Percentiles rank a stretch among this genome's conserved stretches.
These are phyloP conservation scores for Orchestia grillus DNA, from an alignment of 1,140 invertebrate species.

Conservation along the genomic window DNA sequence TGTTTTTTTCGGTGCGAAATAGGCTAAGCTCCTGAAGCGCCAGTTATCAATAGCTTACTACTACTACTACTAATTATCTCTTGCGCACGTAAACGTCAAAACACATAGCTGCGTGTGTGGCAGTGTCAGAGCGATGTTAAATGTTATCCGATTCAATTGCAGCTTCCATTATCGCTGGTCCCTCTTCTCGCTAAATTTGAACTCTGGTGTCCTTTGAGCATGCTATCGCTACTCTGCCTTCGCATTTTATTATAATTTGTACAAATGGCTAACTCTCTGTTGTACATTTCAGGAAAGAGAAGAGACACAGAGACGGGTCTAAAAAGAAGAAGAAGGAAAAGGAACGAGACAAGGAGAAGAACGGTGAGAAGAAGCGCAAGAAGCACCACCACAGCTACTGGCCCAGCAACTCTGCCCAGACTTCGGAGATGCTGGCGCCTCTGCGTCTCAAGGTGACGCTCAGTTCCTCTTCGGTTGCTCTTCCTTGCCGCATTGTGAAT, in stretches of 20 bases:
- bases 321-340: slow-evolving; percentile 68
- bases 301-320: slow-evolving; percentile 66
- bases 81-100: too few relatives aligned
- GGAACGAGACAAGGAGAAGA: slow-evolving; percentile 64
- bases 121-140: too few relatives aligned
- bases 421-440: slow-evolving; percentile 66
- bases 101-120: too few relatives aligned
- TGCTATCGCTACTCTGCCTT: neutral
- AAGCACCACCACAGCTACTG: slow-evolving; percentile 66
- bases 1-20: too few relatives aligned
- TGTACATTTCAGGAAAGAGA: slow-evolving; percentile 62
- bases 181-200: neutral
- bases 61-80: too few relatives aligned
- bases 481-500: neutral
- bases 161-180: too few relatives aligned
- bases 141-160: too few relatives aligned
- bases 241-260: neutral
- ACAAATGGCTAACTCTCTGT: slow-evolving; percentile 34
- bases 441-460: slow-evolving; percentile 65
- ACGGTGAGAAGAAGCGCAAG: slow-evolving; percentile 64
- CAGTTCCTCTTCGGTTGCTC: neutral
- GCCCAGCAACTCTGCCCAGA: slow-evolving; percentile 61
- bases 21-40: too few relatives aligned
- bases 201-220: neutral
- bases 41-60: too few relatives aligned